Percentiles rank a stretch among this genome's conserved stretches.
These are phyloP conservation scores for Hippocampus abdominalis DNA, from an alignment of 2,113 vertebrate species.

Conservation along the genomic window DNA sequence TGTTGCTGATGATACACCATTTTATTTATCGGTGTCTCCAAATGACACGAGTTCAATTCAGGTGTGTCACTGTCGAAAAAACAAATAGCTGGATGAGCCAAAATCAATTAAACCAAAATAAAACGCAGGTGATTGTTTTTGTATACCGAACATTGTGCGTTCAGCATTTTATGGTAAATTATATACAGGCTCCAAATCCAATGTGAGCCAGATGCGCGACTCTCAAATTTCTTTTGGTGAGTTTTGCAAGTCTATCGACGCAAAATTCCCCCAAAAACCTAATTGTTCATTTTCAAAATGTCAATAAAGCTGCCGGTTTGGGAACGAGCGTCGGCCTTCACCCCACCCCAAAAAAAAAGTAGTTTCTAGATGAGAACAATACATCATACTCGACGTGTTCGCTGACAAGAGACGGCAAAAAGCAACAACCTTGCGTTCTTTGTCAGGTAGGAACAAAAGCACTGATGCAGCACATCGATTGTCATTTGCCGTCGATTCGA, in stretches of 20 bases:
- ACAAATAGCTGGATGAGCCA: no score
- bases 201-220: no score
- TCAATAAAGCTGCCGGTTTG: not conserved
- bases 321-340: not conserved
- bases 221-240: not conserved
- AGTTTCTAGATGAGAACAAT: not conserved
- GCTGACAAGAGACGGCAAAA: not conserved
- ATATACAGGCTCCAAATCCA: no score
- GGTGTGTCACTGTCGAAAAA: no score
- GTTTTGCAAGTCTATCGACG: not conserved
- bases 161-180: no score
- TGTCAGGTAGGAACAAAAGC: slow-evolving; percentile 1
- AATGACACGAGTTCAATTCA: no score
- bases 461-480: not conserved
- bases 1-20: no score
- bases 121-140: no score
- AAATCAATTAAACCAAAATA: no score
- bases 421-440: not conserved
- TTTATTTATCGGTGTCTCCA: no score
- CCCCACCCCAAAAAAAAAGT: not conserved
- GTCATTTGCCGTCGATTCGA: not conserved
- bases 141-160: not conserved
- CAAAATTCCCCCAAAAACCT: not conserved
- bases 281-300: not conserved
- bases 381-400: not conserved